Base-by-base conservation (phyloP, 2,888 invertebrate genomes). In the Augiades crinisus region DNA sequence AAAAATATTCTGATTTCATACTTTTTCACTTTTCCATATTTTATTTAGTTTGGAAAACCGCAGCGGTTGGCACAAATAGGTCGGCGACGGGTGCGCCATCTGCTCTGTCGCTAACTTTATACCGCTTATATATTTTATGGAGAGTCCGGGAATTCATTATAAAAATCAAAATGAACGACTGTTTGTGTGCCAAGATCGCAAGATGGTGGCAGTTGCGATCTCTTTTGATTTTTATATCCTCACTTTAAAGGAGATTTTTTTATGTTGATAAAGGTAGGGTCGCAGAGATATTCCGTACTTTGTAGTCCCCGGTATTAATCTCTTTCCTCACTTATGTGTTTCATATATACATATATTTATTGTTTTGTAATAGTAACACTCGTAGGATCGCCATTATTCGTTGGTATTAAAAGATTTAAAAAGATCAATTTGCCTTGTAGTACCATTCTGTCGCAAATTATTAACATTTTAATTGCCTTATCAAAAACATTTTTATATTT, bases 11-110 rank as follows among this genome's bases (percentile, higher is more conserved):
- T 2, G 10, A 27, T 27, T 27, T 27, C 27, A 27, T 27, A 10
- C 24, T 27, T 27, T 24, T 27, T 27, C 27, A 31, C 31, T 31
- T 31, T 27, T 41, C 17, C 41, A 30, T 41, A 27, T 41, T 41
- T 41, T 41, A 41, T 41, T 41, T 41, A 41, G 41, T 41, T 41
- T 16, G 41, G 10, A 41, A 33, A 40, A 30, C 41, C 41, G 41
- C 30, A 30, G 16, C 40, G 40, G 41, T 10, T 41, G 41, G 17
- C 5, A 14, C 24, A n/a, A 40, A 40, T 41, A 41, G 40, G 40
- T 41, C 27, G 40, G 13, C 24, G 14, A 12, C 10, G 13, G 31
- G 13, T 16, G 40, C 30, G 43, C 19, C 44, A 44, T 44, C 44
- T 44, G 43, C 19, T 3, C n/a, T 5, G 7, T 5, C 36, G 21